These are phyloP conservation scores for Ptychodera flava DNA, from an alignment of 35 echinoderm and acorn worm species.

Conservation along the genomic window DNA sequence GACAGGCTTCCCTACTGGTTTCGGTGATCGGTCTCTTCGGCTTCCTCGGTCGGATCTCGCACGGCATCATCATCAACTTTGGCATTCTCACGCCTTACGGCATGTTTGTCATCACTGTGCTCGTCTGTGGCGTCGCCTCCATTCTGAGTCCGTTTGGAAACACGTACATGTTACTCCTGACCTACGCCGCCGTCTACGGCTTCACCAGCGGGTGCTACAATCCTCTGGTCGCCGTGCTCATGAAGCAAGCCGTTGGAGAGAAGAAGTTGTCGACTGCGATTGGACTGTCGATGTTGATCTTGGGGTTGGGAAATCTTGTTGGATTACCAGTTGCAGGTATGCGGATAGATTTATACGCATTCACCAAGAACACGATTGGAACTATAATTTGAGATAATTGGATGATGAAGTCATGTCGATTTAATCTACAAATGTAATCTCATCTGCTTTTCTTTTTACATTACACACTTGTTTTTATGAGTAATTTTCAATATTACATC, in stretches of 20 bases:
- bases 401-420: too few relatives aligned
- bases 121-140: not conserved
- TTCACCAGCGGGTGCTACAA: not conserved
- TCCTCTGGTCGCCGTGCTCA: not conserved
- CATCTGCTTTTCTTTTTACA: too few relatives aligned
- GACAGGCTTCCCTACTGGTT: not conserved
- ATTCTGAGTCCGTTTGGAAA: not conserved
- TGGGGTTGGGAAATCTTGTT: not conserved
- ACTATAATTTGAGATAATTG: too few relatives aligned
- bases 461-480: too few relatives aligned
- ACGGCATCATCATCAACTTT: not conserved
- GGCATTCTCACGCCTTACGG: not conserved
- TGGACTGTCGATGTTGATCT: not conserved
- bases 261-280: not conserved
- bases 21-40: not conserved
- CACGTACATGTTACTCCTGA: not conserved
- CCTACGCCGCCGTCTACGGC: not conserved
- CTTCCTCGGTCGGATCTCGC: not conserved
- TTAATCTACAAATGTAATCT: too few relatives aligned
- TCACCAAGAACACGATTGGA: too few relatives aligned
- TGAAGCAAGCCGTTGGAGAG: not conserved
- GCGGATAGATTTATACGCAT: too few relatives aligned
- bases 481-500: too few relatives aligned
- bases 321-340: not conserved
- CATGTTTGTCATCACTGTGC: not conserved